A percentile compares a stretch with the other conserved stretches of the same genome.
Evolutionary conservation across 23 tunicate species (phyloP).

Genomic region (Halocynthia roretzi): DNA sequence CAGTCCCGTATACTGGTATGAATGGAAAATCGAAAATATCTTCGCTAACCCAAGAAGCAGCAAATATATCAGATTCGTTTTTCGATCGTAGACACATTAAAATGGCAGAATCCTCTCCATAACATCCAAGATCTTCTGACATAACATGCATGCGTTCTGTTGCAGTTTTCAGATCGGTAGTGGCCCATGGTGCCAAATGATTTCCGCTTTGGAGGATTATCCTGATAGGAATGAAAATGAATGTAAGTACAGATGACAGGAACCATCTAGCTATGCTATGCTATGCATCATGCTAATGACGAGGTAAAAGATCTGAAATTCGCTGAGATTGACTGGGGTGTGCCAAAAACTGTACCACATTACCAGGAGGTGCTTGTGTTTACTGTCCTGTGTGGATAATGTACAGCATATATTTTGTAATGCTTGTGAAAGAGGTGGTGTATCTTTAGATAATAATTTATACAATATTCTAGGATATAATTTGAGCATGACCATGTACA

Average conservation of each 20-base stretch:
- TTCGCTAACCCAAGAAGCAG: constrained; percentile 40
- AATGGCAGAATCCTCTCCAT: not conserved
- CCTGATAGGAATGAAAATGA: constrained; percentile 1
- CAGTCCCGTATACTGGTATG: constrained; percentile 60
- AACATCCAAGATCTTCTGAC: constrained; percentile 11
- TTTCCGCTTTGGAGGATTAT: constrained; percentile 55
- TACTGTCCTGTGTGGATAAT: too few species aligned
- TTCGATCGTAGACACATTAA: constrained; percentile 31
- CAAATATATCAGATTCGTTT: constrained; percentile 32
- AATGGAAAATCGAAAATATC: constrained; percentile 76
- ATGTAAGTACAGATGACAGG: not conserved
- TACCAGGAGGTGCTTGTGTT: too few species aligned
- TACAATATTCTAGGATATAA: too few species aligned
- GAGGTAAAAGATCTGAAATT: too few species aligned
- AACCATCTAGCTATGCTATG: not conserved
- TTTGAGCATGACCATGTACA: too few species aligned
- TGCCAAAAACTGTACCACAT: too few species aligned
- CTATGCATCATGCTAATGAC: too few species aligned
- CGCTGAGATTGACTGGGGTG: too few species aligned
- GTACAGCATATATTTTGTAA: too few species aligned
- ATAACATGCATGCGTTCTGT: constrained; percentile 16
- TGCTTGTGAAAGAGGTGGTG: too few species aligned
- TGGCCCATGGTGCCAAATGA: constrained; percentile 53
- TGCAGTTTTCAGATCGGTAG: constrained; percentile 23
- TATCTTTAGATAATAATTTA: too few species aligned